A percentile compares a stretch with the other conserved stretches of the same genome.
These are phyloP conservation scores for Elgaria multicarinata DNA, from an alignment of 2,113 vertebrate species.

Conservation along the genomic window DNA sequence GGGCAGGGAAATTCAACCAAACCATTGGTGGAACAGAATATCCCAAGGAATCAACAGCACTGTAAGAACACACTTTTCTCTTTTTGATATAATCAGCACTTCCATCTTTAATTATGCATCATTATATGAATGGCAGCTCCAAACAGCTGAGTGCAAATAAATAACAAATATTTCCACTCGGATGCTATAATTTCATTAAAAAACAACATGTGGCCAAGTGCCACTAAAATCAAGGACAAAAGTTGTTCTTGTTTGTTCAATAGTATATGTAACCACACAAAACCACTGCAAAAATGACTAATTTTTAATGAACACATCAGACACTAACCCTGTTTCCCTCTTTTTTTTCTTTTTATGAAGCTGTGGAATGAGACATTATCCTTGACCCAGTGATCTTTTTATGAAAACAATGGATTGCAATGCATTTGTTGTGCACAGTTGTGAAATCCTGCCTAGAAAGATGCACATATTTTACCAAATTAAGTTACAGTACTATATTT, in stretches of 20 bases:
- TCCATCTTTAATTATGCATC: slow-evolving; percentile 20
- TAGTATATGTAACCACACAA: slow-evolving; percentile 14
- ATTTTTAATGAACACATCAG: slow-evolving; percentile 7
- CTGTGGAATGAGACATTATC: background rate
- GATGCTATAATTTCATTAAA: background rate
- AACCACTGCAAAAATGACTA: slow-evolving; percentile 17
- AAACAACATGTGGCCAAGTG: background rate
- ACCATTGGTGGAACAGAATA: slow-evolving; percentile 34
- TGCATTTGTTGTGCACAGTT: slow-evolving; percentile 45
- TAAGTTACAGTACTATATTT: slow-evolving; percentile 51
- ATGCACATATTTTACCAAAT: slow-evolving; percentile 46
- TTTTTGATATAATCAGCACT: background rate
- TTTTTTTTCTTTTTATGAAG: background rate
- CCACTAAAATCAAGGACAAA: background rate
- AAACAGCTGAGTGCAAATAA: slow-evolving; percentile 23
- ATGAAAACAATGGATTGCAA: slow-evolving; percentile 8
- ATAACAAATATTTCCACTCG: slow-evolving; percentile 46
- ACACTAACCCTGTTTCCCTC: background rate
- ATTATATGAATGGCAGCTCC: slow-evolving; percentile 38
- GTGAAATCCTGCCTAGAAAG: slow-evolving; percentile 46
- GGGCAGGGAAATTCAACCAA: background rate
- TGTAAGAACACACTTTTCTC: slow-evolving; percentile 20
- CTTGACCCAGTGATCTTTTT: background rate
- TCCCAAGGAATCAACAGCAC: background rate
- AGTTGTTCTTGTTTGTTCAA: background rate